Base-by-base conservation (phyloP, 2,888 invertebrate species). In the Rotaria sp. region DNA sequence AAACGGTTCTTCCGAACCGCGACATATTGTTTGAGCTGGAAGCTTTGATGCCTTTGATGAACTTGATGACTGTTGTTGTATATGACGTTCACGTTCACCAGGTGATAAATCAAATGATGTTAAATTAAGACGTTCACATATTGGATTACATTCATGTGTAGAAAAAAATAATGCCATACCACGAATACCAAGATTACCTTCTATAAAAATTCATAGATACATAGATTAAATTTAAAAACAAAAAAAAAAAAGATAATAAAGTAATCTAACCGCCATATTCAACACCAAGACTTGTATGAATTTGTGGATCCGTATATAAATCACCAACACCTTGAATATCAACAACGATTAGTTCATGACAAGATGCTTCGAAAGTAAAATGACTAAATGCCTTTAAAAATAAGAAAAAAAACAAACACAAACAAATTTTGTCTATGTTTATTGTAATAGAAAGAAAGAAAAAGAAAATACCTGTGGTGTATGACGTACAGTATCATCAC, bases 151-250 rank as follows among this genome's bases (percentile, higher is more conserved):
- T 30, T 89, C 89, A 88, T 93, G 93, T 0, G 93, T 92, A 88
- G 93, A 92, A 89, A 93, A 93, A 90, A 93, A 93, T 30, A 93
- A 90, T 0, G 93, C 93, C 93, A 93, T 93, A 84, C 93, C 93
- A 85, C 91, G 90, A 1, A 92, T 91, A 35, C 93, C 93, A 84
- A 93, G 90, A 88, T 93, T 93, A 10, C 93, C 93, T 88, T 93
- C 67, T 67, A 67, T n/a, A n/a, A n/a, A n/a, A n/a, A n/a, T n/a
- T n/a, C n/a, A n/a, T n/a, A n/a, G n/a, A n/a, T n/a, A n/a, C n/a
- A n/a, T n/a, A n/a, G n/a, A n/a, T n/a, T n/a, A n/a, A n/a, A n/a
- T n/a, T 11, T 15, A 18, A 59, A 59, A 93, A 87, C 45, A 35
- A 30, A 45, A 24, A 74, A 11, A 10, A 57, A 57, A 15, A 52